Base-by-base conservation (phyloP, 2,888 invertebrate species). In the Philhelius pedissequus region DNA sequence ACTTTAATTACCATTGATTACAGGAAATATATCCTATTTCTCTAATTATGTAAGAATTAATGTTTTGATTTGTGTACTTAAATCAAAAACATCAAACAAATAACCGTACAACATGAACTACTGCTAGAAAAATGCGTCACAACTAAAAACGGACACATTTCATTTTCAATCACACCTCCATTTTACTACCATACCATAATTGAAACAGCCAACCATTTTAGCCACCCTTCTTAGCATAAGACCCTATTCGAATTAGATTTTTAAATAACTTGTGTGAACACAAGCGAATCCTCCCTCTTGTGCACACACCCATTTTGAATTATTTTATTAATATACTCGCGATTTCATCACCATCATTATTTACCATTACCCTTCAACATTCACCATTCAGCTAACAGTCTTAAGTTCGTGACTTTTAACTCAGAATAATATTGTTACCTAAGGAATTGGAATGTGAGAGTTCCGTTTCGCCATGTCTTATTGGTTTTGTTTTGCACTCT, bases 331-430 rank as follows among this genome's bases (percentile, higher is more conserved):
- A 71, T 68, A 73, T 74, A 68, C 73, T 69, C 56, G 66, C 76
- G 68, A 62, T 68, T 45, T 64, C 69, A 68, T 62, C 52, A 15
- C n/a, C 73, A 68, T 52, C 58, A 43, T 48, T 54, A 60, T 50
- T 20, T 11, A 27, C 13, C 15, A 27, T 48, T 38, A 45, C 54
- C 18, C 32, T 54, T 54, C 58, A 43, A 43, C 43, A 60, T 27
- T 43, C 62, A 43, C 43, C 62, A 30, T 50, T n/a, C n/a, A n/a
- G n/a, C n/a, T n/a, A n/a, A 52, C 45, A 48, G 25, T 18, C 32
- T 56, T 56, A 11, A 73, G 78, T 69, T 83, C 78, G 69, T 70
- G 79, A 83, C 83, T 79, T 79, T 73, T 70, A 43, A n/a, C 48
- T 58, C 40, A 43, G 48, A 64, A 69, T 50, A 27, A 74, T 66